Conservation (phyloP, 2,888 invertebrate species). For the Synergus gifuensis region DNA sequence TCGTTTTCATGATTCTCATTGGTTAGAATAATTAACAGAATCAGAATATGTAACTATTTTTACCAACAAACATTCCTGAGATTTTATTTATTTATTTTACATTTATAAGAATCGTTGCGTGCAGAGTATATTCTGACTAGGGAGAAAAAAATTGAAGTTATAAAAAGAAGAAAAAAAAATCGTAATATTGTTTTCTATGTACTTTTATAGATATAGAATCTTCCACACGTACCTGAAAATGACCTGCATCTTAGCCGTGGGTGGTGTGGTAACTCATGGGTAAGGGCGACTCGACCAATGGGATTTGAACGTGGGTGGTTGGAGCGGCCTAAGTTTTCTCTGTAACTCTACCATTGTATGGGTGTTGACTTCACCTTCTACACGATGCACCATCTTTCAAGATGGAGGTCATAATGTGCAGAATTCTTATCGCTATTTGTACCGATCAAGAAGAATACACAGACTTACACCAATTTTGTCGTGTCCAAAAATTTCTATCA, state of each 20-base stretch:
- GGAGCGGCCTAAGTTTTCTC: constrained; percentile 36
- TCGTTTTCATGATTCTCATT: background rate
- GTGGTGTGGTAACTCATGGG: constrained; percentile 62
- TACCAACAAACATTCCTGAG: too few relatives aligned
- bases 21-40: background rate
- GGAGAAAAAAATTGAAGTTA: too few relatives aligned
- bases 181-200: too few relatives aligned
- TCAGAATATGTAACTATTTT: too few relatives aligned
- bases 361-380: constrained; percentile 61
- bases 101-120: too few relatives aligned
- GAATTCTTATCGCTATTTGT: background rate
- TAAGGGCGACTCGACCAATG: constrained; percentile 67
- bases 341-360: constrained; percentile 30
- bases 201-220: background rate
- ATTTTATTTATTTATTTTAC: too few relatives aligned
- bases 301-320: constrained; percentile 69
- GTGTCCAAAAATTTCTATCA: too few relatives aligned
- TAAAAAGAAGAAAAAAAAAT: too few relatives aligned
- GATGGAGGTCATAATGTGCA: constrained; percentile 65
- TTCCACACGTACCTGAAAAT: constrained; percentile 1
- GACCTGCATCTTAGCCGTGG: constrained; percentile 51
- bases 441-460: background rate
- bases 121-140: too few relatives aligned
- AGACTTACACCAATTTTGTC: too few relatives aligned
- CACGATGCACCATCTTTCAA: constrained; percentile 71